Percentiles rank a stretch among this genome's conserved stretches.
Conservation (phyloP, 1,140 invertebrate genomes). For the Leptinotarsa defecta region DNA sequence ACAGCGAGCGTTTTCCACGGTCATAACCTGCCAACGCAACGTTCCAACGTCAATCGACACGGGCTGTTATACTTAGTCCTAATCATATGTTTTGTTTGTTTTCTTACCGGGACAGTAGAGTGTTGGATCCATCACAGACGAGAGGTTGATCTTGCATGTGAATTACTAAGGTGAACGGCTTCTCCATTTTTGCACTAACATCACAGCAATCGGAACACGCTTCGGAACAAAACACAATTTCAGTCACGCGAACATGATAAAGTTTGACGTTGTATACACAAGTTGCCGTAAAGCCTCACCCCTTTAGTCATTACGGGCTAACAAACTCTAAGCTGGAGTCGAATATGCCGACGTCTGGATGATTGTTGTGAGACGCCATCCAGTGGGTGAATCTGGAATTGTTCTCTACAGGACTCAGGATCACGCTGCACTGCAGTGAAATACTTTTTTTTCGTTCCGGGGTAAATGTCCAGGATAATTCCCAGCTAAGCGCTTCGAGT, state of each 20-base stretch:
- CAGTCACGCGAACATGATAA: slow-evolving; percentile 14
- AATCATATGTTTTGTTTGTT: slow-evolving; percentile 8
- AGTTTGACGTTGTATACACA: neutral
- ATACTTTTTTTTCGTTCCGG: neutral
- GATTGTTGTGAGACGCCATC: slow-evolving; percentile 18
- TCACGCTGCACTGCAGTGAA: slow-evolving; percentile 3
- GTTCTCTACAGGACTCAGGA: slow-evolving; percentile 21
- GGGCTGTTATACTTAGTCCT: neutral
- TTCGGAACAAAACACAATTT: neutral
- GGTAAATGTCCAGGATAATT: neutral
- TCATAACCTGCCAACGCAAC: neutral
- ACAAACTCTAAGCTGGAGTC: slow-evolving; percentile 20
- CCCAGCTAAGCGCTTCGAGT: neutral
- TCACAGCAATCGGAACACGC: slow-evolving; percentile 5
- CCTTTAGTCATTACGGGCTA: slow-evolving; percentile 21
- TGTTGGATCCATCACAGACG: slow-evolving; percentile 19
- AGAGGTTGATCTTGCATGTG: neutral
- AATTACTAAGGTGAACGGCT: neutral
- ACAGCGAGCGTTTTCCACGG: neutral
- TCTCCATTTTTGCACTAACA: slow-evolving; percentile 24
- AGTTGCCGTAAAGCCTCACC: slow-evolving; percentile 13
- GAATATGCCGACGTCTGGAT: slow-evolving; percentile 14
- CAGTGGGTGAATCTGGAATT: slow-evolving; percentile 20
- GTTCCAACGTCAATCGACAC: neutral
- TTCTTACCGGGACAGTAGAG: slow-evolving; percentile 23